Evolutionary conservation across 92 coral and sea anemone species (phyloP), one percentile per base, ranked within the genome.

Genomic region (Porites divaricata): DNA sequence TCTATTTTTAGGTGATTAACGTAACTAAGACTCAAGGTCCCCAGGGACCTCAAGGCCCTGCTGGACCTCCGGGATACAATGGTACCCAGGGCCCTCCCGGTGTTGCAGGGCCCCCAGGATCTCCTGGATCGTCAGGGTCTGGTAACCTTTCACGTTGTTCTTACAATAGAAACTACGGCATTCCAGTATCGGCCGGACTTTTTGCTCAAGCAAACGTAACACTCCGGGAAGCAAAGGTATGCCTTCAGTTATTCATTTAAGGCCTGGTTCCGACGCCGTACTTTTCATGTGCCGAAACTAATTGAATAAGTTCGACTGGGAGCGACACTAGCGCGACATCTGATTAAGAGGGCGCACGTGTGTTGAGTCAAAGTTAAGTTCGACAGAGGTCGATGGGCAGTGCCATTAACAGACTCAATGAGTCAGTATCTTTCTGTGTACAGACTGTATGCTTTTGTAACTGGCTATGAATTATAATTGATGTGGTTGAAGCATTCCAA

Each of bases 11-110:
- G 70, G 25, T 19, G 8, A 23, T 17, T 8, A 79, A 79, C 23
- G 22, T 5, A 14, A 65, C 16, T 65, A 24, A 67, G 23, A 49
- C 24, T 15, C 25, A 10, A 9, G 50, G 51, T 9, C 59, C 65
- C 16, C 9, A 1, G 25, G 74, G 83, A 23, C 74, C 72, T 14
- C 67, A 49, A 19, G 82, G 82, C 14, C 82, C 63, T 21, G 61
- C 82, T 1, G 83, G 73, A 6, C 24, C 25, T 1, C 23, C 57
- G 19, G 75, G 75, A 65, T 50, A 65, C 57, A 78, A 78, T 78
- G 83, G 83, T 66, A 65, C 74, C 72, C 83, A 51, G 16, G 82
- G 82, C 35, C 15, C 70, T 48, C 35, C 70, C 10, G 81, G 81
- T 57, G 70, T 14, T 50, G 15, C 57, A 6, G 81, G 81, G 0